Evolutionary conservation across 37 sponge, comb jelly and placozoan species (phyloP), one percentile per base, ranked within the genome.

Genomic region (Agelas oroides): DNA sequence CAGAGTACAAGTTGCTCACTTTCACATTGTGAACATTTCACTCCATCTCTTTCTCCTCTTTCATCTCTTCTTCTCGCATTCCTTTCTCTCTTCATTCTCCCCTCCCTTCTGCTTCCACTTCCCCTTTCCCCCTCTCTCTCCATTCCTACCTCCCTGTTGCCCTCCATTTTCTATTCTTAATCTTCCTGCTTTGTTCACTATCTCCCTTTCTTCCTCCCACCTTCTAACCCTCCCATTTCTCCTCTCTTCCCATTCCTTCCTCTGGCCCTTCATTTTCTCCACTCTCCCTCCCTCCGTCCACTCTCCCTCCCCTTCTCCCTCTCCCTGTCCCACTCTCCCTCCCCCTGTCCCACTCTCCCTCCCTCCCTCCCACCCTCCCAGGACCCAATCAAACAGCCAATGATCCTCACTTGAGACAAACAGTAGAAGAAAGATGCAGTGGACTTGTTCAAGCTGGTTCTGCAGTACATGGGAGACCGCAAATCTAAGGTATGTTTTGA

Each of bases 371-470:
- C 19, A 78, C n/a, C 64, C 81, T 41, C 53, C n/a, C 71, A 98
- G 98, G 98, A 98, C 25, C 88, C 92, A n/a, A 96, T 98, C 73
- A 96, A 89, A 60, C 81, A 87, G 65, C 99, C 99, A 0, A 96
- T 98, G 91, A 90, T 98, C 38, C 71, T 77, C 17, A 92, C 93
- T n/a, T 46, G 89, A 20, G 95, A 98, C 83, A 98, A 96, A 60
- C 84, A 94, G 73, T 38, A 77, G 34, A 96, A 80, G 89, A 98
- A 98, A 83, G 96, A 96, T 23, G 89, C 93, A 0, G 37, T 83
- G 2, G 95, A 94, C 2, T 32, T 94, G 57, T 98, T 98, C 69
- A 94, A 90, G 83, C 86, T 92, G 33, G 72, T 97, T 19, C 92
- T 77, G 53, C 84, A 87, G 60, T 94, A 83, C 79, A 97, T 97